phyloP scores from a whole-genome alignment of 2,113 vertebrate genomes.

The Phalacrocorax carbo region DNA sequence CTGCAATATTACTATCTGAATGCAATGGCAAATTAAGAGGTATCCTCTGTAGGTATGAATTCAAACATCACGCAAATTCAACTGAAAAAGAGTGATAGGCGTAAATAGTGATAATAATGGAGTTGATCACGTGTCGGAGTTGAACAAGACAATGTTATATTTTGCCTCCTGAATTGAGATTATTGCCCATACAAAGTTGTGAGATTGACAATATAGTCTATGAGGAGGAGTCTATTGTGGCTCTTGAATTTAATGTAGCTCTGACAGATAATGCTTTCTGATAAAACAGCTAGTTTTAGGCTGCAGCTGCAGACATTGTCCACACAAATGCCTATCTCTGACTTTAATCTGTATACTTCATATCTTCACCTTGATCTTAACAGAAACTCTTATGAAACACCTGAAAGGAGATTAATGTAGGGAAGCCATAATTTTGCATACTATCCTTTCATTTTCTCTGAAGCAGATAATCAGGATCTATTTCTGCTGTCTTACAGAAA shows the following conservation, averaged over 20 bases:
- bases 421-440: background rate
- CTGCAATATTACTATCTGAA: background rate
- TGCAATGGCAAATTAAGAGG: background rate
- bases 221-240: background rate
- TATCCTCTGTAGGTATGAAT: background rate
- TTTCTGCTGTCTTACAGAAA: background rate
- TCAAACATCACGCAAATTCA: background rate
- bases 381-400: background rate
- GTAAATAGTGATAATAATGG: background rate
- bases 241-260: background rate
- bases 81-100: background rate
- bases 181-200: background rate
- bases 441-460: background rate
- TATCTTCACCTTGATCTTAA: background rate
- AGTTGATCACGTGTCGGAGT: background rate
- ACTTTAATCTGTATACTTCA: background rate
- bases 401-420: background rate
- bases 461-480: background rate
- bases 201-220: background rate
- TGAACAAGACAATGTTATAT: background rate
- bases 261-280: background rate
- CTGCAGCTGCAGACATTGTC: background rate
- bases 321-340: background rate
- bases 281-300: background rate
- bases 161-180: background rate